Base-by-base conservation (phyloP, 2,888 invertebrate species). In the Platerodrilus igneus region DNA sequence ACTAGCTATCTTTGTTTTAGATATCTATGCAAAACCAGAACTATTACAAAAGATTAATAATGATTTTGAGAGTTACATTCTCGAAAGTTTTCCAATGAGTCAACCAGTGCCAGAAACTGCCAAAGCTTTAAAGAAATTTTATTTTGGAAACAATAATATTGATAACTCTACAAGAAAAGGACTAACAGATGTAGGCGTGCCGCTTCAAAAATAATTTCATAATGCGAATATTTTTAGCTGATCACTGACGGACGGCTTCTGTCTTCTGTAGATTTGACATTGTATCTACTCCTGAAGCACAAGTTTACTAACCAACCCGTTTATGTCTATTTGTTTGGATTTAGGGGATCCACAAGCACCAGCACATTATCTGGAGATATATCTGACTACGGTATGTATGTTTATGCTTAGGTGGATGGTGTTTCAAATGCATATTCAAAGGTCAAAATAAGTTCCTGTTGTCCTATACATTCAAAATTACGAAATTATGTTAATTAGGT, bases 341-440 rank as follows among this genome's bases (percentile, higher is more conserved):
- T 84, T 57, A 73, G 72, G 60, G 83, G 82, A 2, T 71, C 72
- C 3, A 74, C 77, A 22, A 84, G 84, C 47, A 83, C 83, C 57
- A 80, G 81, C 1, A 73, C 74, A 62, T 72, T 84, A 42, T 85
- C 85, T 53, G 84, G 83, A 0, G 83, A 79, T 34, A 64, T 70
- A 1, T 71, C 71, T 32, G 74, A 79, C 60, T 81, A 81, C 52
- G 85, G 79, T 77, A 64, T 59, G 56, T n/a, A 10, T n/a, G 18
- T 19, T 23, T 23, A n/a, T n/a, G n/a, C n/a, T n/a, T n/a, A n/a
- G n/a, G n/a, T n/a, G n/a, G n/a, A n/a, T n/a, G n/a, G n/a, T n/a
- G n/a, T n/a, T n/a, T n/a, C n/a, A n/a, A n/a, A n/a, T n/a, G n/a
- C n/a, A n/a, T n/a, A n/a, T n/a, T n/a, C n/a, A n/a, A n/a, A n/a